Percentiles rank a stretch among this genome's conserved stretches.
phyloP scores from a whole-genome alignment of 2,113 vertebrate species.

The Periophthalmus modestus region DNA sequence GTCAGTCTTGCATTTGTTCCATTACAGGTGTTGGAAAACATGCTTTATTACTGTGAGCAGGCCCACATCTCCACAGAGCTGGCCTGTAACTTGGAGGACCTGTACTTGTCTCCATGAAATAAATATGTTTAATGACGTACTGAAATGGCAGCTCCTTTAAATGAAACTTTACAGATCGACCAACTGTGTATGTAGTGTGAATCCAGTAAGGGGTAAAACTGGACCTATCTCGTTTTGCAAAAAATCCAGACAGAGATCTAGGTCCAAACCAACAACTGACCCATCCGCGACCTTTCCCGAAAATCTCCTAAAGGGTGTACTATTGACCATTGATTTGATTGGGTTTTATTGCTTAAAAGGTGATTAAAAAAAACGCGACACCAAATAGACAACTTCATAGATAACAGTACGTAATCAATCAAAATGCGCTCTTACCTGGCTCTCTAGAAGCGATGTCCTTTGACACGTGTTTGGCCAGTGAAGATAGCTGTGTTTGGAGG shows the following conservation, averaged over 20 bases:
- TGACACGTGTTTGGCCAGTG: slow-evolving; percentile 77
- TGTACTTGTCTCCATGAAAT: not conserved
- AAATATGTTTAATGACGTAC: not conserved
- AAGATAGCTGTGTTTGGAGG: slow-evolving; percentile 80
- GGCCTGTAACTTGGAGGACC: not conserved
- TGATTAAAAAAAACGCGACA: not conserved
- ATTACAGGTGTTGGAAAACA: not conserved
- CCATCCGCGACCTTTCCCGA: not conserved
- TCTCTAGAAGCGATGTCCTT: slow-evolving; percentile 73
- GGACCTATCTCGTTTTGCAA: too few species aligned
- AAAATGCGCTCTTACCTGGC: slow-evolving; percentile 79
- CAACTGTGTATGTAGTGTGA: too few species aligned
- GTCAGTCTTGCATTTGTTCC: not conserved
- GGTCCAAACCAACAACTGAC: not conserved
- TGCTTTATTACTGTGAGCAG: not conserved
- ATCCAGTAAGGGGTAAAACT: too few species aligned
- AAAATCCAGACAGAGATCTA: too few species aligned
- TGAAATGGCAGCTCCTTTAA: too few species aligned
- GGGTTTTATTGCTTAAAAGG: not conserved
- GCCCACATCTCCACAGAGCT: not conserved
- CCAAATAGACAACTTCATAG: not conserved
- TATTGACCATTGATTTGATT: not conserved
- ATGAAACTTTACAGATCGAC: too few species aligned
- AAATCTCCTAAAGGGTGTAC: not conserved
- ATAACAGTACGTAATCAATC: not conserved